Base-by-base conservation (phyloP, 2,797 vertebrate genomes). In the Oryzias sinensis region DNA sequence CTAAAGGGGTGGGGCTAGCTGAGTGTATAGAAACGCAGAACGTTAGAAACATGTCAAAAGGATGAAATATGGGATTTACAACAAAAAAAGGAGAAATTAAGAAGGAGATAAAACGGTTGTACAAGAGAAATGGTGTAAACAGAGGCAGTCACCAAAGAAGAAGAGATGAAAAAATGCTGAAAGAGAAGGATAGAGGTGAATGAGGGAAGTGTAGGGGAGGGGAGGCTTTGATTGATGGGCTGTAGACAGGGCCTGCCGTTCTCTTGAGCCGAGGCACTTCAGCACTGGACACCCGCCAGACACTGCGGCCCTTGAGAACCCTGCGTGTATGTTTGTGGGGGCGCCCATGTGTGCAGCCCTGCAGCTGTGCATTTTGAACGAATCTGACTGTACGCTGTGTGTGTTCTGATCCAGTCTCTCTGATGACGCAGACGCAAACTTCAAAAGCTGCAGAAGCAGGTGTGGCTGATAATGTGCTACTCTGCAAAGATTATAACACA, bases 261-360 rank as follows among this genome's bases (percentile, higher is more conserved):
- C 80, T 83, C 74, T 60, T 68, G 77, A 82, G 79, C 76, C 77
- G 84, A 84, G 82, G 77, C 71, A 83, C 83, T 88, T 77, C 73
- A 63, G 64, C 42, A 59, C 76, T 86, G 84, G 82, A 88, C 74
- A 67, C 60, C 63, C 27, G 70, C 77, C 76, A 80, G 70, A 81
- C 65, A 61, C 68, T 68, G 71, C 77, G 65, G 72, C 74, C 81
- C 74, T 42, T 59, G 81, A 80, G 72, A 80, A 63, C 65, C 46
- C 24, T 54, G 5, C 50, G 15, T 50, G 42, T 47, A 47, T 57
- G 64, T 25, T n/a, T 48, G 59, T 43, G 43, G 45, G n/a, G 20
- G 50, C 54, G 40, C 48, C 48, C 42, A 14, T 42, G 20, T 43
- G 43, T 18, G 25, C 61, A 60, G 24, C 18, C 20, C 40, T 59